A percentile compares a stretch with the other conserved stretches of the same genome.
phyloP scores from a whole-genome alignment of 2,888 invertebrate species.

The Macaria liturata region DNA sequence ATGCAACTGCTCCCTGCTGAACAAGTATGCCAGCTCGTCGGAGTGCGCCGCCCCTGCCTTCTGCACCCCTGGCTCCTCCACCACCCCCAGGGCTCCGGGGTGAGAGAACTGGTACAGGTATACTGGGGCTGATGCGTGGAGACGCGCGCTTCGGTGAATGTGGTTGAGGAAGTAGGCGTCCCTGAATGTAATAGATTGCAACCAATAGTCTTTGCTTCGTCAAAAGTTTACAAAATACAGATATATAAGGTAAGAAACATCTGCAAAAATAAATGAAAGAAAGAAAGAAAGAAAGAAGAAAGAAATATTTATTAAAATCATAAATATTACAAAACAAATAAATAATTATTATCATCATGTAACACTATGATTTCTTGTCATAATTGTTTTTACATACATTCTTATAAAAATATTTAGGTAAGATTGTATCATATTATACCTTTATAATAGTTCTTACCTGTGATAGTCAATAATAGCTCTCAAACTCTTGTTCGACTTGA shows the following conservation, averaged over 20 bases:
- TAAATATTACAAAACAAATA: too few species aligned
- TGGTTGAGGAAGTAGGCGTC: slow-evolving; percentile 70
- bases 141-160: slow-evolving; percentile 58
- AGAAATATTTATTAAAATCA: too few species aligned
- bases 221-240: not conserved
- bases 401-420: too few species aligned
- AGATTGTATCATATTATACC: too few species aligned
- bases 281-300: too few species aligned
- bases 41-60: slow-evolving; percentile 71
- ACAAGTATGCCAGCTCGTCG: slow-evolving; percentile 69
- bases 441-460: slow-evolving; percentile 46
- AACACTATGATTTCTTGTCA: too few species aligned
- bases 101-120: slow-evolving; percentile 71
- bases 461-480: slow-evolving; percentile 56
- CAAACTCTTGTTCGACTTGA: slow-evolving; percentile 53
- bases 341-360: too few species aligned
- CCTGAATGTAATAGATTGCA: slow-evolving; percentile 46
- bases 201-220: too few species aligned
- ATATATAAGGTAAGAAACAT: too few species aligned
- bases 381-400: too few species aligned
- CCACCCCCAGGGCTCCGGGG: slow-evolving; percentile 54
- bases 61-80: slow-evolving; percentile 47
- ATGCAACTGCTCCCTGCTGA: slow-evolving; percentile 48
- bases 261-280: too few species aligned
- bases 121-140: slow-evolving; percentile 55